These are phyloP conservation scores for Ictalurus furcatus DNA, from an alignment of 2,113 vertebrate genomes.

Conservation along the genomic window DNA sequence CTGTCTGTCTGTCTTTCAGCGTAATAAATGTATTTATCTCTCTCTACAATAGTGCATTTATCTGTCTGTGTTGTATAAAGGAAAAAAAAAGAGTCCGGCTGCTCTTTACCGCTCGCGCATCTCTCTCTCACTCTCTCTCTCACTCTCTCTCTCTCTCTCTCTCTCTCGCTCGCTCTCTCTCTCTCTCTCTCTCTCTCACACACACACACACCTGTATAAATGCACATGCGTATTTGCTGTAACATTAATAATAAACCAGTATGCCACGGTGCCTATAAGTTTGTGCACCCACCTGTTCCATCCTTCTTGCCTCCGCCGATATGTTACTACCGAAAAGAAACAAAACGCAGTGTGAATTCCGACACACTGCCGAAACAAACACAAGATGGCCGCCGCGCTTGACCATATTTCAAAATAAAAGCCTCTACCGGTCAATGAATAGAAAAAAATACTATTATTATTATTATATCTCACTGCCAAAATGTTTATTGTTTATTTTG, in stretches of 20 bases:
- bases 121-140: neutral
- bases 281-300: constrained; percentile 26
- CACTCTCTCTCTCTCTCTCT: no score
- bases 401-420: neutral
- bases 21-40: no score
- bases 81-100: neutral
- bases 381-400: neutral
- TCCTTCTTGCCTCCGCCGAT: neutral
- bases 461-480: no score
- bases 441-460: neutral
- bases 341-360: constrained; percentile 5
- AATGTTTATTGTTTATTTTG: neutral
- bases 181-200: no score
- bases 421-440: no score
- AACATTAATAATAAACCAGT: neutral
- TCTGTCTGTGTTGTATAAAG: no score
- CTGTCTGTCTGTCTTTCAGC: no score
- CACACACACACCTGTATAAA: neutral
- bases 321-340: neutral
- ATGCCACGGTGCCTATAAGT: neutral
- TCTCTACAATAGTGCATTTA: no score
- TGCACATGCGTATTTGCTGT: neutral
- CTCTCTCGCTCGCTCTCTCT: no score
- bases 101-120: neutral
- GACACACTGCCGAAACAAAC: neutral